These are phyloP conservation scores for Coelinius sp. DNA, from an alignment of 2,888 invertebrate species.

Conservation along the genomic window DNA sequence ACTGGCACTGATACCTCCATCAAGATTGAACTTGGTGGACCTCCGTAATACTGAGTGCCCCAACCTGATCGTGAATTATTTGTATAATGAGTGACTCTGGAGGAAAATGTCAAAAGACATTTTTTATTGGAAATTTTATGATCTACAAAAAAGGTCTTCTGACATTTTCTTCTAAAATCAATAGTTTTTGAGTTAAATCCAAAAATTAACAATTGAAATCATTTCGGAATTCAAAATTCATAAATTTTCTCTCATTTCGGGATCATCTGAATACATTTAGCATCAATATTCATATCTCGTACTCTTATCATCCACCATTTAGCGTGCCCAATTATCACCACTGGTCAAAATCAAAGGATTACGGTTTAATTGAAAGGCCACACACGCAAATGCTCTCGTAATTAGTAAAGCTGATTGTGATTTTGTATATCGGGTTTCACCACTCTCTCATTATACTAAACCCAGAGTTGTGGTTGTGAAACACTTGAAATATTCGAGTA, in stretches of 20 bases:
- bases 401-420: conserved; percentile 4
- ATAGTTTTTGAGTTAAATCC: too few species aligned
- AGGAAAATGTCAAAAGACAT: too few species aligned
- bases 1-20: conserved; percentile 86
- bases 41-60: conserved; percentile 83
- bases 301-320: not conserved
- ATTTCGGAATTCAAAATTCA: too few species aligned
- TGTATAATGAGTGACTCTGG: too few species aligned
- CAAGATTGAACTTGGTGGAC: conserved; percentile 78
- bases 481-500: conserved; percentile 20
- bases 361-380: not conserved
- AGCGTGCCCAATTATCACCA: not conserved
- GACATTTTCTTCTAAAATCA: too few species aligned
- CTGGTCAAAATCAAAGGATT: not conserved
- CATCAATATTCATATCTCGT: not conserved
- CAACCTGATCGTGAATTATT: conserved; percentile 81
- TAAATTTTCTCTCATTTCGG: not conserved
- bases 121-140: too few species aligned
- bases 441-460: not conserved
- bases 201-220: too few species aligned
- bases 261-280: not conserved
- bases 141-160: too few species aligned
- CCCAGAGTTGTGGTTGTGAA: not conserved
- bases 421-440: not conserved
- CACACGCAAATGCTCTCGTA: not conserved